Evolutionary conservation across 2,888 invertebrate genomes (phyloP), one percentile per base, ranked within the genome.

Genomic region (Eudasyphora cyanicolor): DNA sequence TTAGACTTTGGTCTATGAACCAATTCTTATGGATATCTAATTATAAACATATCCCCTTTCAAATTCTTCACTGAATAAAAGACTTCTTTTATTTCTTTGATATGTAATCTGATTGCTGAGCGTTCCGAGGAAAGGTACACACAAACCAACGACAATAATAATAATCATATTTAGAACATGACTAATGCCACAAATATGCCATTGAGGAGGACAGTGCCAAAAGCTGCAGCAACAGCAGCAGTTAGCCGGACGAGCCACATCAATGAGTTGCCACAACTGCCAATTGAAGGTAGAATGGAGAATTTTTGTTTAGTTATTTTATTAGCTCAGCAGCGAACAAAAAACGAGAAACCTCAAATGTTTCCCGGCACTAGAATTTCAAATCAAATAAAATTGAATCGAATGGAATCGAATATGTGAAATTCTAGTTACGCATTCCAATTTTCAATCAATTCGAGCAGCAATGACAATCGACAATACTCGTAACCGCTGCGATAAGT

Each of bases 391-490:
- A 67, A 84, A n/a, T n/a, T n/a, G n/a, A n/a, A n/a, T n/a, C n/a
- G n/a, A n/a, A n/a, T n/a, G n/a, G n/a, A n/a, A n/a, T n/a, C n/a
- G n/a, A n/a, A n/a, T n/a, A n/a, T n/a, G n/a, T 82, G 76, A 73
- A 84, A 84, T 84, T 84, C 78, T 82, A 82, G 84, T 82, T 84
- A 84, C 69, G 81, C 84, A 81, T 84, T 76, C 71, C 49, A 76
- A 32, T 73, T 49, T 70, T n/a, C 14, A 12, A 67, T 19, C 27
- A 0, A 17, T 24, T 12, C 4, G 2, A n/a, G 12, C 60, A 29
- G n/a, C 12, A 29, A 12, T 29, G 29, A 12, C 60, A 29, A n/a
- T 17, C 49, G 6, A 17, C 6, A n/a, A 6, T 17, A 17, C 5
- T 17, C 6, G 2, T 54, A 21, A 54, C 2, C 54, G 24, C 5